Percentiles rank a stretch among this genome's conserved stretches.
Conservation (phyloP, 2,113 vertebrate species). For the Petromus typicus region DNA sequence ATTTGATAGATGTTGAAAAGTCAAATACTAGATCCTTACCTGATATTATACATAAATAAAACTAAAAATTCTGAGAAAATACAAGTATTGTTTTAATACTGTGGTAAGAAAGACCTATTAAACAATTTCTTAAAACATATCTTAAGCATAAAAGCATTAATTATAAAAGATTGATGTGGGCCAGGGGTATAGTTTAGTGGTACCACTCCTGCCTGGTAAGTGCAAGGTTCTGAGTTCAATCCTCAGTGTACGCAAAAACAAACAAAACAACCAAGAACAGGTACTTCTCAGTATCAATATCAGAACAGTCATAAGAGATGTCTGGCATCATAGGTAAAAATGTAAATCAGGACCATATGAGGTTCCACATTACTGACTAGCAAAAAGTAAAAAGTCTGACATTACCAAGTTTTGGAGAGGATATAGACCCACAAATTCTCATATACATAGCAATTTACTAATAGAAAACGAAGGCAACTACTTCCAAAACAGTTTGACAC, state of each 20-base stretch:
- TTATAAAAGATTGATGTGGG: neutral
- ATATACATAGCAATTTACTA: neutral
- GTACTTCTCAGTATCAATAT: neutral
- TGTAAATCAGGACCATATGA: neutral
- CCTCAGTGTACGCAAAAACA: neutral
- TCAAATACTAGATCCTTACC: neutral
- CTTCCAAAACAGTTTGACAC: neutral
- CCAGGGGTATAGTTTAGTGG: no score
- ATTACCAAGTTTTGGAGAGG: neutral
- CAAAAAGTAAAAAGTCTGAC: neutral
- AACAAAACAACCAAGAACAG: neutral
- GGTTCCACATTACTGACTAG: neutral
- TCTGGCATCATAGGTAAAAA: neutral
- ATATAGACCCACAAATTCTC: neutral
- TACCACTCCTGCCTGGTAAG: no score
- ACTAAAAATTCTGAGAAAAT: neutral
- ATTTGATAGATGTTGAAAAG: neutral
- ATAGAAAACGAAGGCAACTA: neutral
- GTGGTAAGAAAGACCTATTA: neutral
- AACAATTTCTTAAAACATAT: neutral
- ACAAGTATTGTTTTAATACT: neutral
- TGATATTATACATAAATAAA: neutral
- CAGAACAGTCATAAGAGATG: neutral
- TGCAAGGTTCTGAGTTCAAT: no score
- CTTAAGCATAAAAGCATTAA: neutral